Evolutionary conservation across 2,888 invertebrate species (phyloP), one percentile per base, ranked within the genome.

Genomic region (Nudaria mundana): DNA sequence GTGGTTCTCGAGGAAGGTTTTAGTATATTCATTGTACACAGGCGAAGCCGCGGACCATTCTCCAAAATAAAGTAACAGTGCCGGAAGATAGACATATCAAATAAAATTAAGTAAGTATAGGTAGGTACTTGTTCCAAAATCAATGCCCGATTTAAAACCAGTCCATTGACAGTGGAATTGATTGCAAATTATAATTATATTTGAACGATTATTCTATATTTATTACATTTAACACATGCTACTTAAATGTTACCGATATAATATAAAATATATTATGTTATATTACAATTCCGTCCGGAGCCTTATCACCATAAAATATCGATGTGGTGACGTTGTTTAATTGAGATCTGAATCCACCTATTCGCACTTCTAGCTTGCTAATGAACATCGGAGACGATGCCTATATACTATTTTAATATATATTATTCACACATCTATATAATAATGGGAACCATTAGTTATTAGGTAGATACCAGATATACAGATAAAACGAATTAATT

Each of bases 401-500:
- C n/a, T 20, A 29, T 18, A 5, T 30, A 44, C 33, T 28, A 13
- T 25, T 44, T 48, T 44, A 13, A 36, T 36, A 44, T 2, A 14
- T 36, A 40, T 42, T 48, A 48, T 28, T 46, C 29, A 46, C 50
- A 52, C 37, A 52, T 46, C 34, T 35, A 49, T 58, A 57, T 60
- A 48, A 42, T 62, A 53, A 63, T 52, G 46, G 48, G 44, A 54
- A 54, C 47, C 47, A 47, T 61, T 60, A 66, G 65, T 59, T 63
- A 56, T 47, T 47, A 53, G 53, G 56, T 66, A 61, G 49, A 65
- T 56, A 58, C 56, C 34, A 42, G n/a, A n/a, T n/a, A n/a, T n/a
- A n/a, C n/a, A n/a, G n/a, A 60, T 61, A 63, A 65, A 63, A 64
- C 63, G 65, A 71, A 79, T 78, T 77, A 77, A 79, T 80, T 75